Evolutionary conservation across 2,113 vertebrate species (phyloP), one percentile per base, ranked within the genome.

Genomic region (Tricholaema leucomelas): DNA sequence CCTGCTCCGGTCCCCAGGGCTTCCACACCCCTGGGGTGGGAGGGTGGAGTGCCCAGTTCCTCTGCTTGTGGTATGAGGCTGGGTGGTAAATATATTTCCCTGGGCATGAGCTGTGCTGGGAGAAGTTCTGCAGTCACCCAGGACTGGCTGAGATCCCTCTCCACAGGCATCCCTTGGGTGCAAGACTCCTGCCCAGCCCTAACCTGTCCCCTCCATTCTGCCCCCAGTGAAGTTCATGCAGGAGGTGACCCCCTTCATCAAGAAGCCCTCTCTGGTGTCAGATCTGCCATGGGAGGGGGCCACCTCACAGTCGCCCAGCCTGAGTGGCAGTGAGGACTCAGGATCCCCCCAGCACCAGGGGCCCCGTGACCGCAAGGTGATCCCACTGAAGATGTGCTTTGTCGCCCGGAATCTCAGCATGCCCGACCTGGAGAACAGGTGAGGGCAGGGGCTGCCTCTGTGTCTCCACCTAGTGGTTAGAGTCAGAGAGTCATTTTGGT

Each of bases 401-500:
- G 98, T 98, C 10, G 98, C 98, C 93, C 96, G 99, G 95, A 99
- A 99, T 97, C 98, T 99, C 87, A 99, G 98, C 97, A 99, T 99
- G 98, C 98, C 99, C 0, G 99, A 99, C 91, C 98, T 99, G 96
- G 99, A 99, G 97, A 99, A 98, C 98, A 98, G 99, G 99, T 99
- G 90, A 98, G 97, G 75, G 50, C 23, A 54, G 81, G 55, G 42
- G 48, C 42, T 35, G 36, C 38, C 31, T 0, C 5, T 2, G 2
- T 11, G 7, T 21, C 10, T 12, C 16, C 10, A 9, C 25, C n/a
- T 12, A 3, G 18, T 7, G 48, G 30, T 66, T 40, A 28, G 11
- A 38, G 24, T 27, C 24, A 18, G 15, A 36, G 35, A 61, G 28
- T 12, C 15, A 40, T 16, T 28, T 63, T 18, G 35, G 24, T 38